Evolutionary conservation across 2,797 vertebrate genomes (phyloP).

Genomic region (Ptychadena robeensis): DNA sequence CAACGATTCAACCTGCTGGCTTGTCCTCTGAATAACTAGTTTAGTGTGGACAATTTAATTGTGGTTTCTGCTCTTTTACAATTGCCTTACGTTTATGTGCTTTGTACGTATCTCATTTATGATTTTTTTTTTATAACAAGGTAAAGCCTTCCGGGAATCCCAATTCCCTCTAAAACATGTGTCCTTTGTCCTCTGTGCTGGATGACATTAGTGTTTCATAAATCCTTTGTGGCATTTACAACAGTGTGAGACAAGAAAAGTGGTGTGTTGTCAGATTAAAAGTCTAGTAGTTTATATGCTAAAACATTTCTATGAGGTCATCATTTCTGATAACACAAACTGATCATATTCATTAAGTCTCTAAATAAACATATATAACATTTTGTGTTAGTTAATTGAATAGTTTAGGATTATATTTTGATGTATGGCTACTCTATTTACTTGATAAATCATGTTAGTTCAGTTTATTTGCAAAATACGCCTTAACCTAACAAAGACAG

Average conservation of each 20-base stretch:
- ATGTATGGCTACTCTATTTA: too few relatives aligned
- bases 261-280: constrained; percentile 3
- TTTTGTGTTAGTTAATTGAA: too few relatives aligned
- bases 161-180: constrained; percentile 23
- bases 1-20: too few relatives aligned
- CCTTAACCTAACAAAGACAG: too few relatives aligned
- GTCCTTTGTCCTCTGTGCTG: not conserved
- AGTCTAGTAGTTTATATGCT: constrained; percentile 2
- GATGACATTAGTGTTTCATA: constrained; percentile 26
- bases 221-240: constrained; percentile 21
- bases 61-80: not conserved
- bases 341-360: not conserved
- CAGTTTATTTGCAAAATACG: too few relatives aligned
- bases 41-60: not conserved
- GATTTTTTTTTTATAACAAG: constrained; percentile 4
- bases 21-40: not conserved
- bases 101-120: constrained; percentile 1
- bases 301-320: constrained; percentile 1
- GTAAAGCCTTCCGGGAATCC: not conserved
- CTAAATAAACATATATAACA: not conserved
- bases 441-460: too few relatives aligned
- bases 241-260: constrained; percentile 25
- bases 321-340: not conserved
- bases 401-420: too few relatives aligned
- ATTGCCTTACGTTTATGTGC: too few relatives aligned